Base-by-base conservation (phyloP, 2,113 vertebrate species). In the Microcebus ravelobensis region DNA sequence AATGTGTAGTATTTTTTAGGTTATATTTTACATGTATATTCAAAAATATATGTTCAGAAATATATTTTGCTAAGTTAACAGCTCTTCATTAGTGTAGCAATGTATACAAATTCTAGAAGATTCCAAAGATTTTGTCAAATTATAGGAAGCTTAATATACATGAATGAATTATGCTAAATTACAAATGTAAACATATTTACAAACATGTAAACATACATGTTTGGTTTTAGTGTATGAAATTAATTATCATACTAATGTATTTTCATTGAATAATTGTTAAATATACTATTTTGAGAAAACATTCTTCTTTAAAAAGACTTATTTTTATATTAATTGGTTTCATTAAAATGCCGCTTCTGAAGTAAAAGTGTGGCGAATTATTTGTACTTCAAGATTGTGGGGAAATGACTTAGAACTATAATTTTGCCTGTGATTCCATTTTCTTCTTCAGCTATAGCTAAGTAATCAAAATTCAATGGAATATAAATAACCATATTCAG, bases 51-150 rank as follows among this genome's bases (percentile, higher is more conserved):
- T 57, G 29, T 63, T 94, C 31, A 67, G 29, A 74, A 74, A 65
- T 23, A 85, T 52, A 87, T 70, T 80, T 85, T 92, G n/a, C 88
- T 73, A 80, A 67, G 18, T 79, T 83, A 92, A 91, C 1, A 76
- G 73, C 27, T 94, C 3, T 74, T 76, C 12, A 7, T 76, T 71
- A 65, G 13, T 81, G 25, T 84, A 57, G 63, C 73, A 15, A 89
- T 48, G 15, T 12, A 63, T 34, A 87, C 8, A 83, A 82, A 61
- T 87, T 97, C 50, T 90, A 34, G 55, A 92, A 68, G 27, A 84
- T 80, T 95, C 52, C 31, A 59, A 90, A 83, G 9, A 10, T 55
- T 84, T 94, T 82, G 42, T 93, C n/a, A 85, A 96, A 79, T 87
- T 36, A 87, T 71, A 70, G 87, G 27, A 91, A 92, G 39, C 31